Evolutionary conservation across 37 sponge, comb jelly and placozoan species (phyloP).

Genomic region (Geodia barretti): DNA sequence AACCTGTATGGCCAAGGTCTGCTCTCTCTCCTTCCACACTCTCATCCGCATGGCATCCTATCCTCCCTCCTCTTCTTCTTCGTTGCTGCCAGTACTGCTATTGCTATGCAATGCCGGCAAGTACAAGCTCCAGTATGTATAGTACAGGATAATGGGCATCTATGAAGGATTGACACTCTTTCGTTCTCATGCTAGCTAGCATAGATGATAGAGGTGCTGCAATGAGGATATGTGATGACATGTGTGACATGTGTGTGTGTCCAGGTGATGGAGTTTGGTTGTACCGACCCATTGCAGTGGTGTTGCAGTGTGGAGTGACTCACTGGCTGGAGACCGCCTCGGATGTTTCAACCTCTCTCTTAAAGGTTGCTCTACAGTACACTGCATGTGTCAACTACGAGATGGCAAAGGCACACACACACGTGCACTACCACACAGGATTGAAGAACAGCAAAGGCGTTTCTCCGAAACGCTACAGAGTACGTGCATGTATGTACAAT

Average conservation of each 20-base stretch:
- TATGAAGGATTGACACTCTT: too few species aligned
- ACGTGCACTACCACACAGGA: too few species aligned
- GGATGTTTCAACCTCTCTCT: slow-evolving; percentile 98
- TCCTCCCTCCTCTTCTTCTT: background rate
- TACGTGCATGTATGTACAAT: too few species aligned
- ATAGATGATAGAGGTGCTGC: background rate
- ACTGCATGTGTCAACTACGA: background rate
- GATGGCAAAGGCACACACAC: too few species aligned
- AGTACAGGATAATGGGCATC: too few species aligned
- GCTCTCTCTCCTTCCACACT: background rate
- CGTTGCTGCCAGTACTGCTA: background rate
- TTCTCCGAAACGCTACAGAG: too few species aligned
- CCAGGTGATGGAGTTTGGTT: slow-evolving; percentile 96
- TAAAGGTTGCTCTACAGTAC: slow-evolving; percentile 65
- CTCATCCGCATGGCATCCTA: background rate
- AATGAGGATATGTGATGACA: slow-evolving; percentile 3
- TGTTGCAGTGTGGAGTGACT: slow-evolving; percentile 99
- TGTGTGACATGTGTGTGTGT: too few species aligned
- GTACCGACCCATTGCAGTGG: slow-evolving; percentile 90
- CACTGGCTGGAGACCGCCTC: slow-evolving; percentile 94
- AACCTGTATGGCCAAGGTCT: slow-evolving; percentile 81
- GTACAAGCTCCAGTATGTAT: too few species aligned
- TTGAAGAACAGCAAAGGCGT: too few species aligned
- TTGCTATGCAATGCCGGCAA: background rate
- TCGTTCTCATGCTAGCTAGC: too few species aligned